Evolutionary conservation across 2,888 invertebrate genomes (phyloP).

Genomic region (Polietes domitor): DNA sequence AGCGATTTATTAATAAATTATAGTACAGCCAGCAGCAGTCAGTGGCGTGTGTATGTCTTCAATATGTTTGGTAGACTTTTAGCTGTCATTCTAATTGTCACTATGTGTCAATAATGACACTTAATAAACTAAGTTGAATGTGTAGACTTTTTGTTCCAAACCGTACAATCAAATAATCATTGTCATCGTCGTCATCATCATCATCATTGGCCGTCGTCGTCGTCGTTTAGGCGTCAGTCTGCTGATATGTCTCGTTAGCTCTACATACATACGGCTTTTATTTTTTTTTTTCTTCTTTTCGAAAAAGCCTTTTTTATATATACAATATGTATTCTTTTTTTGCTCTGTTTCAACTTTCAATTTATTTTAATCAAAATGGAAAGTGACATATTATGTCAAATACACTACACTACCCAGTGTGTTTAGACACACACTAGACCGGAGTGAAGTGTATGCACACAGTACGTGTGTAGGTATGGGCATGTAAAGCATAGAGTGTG

Average conservation of each 20-base stretch:
- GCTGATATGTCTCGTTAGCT: constrained; percentile 56
- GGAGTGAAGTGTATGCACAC: neutral
- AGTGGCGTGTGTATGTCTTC: too few relatives aligned
- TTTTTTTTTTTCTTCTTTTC: constrained; percentile 12
- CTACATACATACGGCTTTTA: constrained; percentile 30
- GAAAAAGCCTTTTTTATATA: too few relatives aligned
- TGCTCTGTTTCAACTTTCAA: constrained; percentile 64
- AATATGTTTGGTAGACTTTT: constrained; percentile 65
- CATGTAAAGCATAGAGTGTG: constrained; percentile 2
- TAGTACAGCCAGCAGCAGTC: too few relatives aligned
- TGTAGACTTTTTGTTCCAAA: constrained; percentile 15
- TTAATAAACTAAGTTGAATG: constrained; percentile 66
- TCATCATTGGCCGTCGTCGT: neutral
- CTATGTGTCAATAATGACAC: constrained; percentile 68
- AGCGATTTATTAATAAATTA: constrained; percentile 45
- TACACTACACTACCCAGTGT: constrained; percentile 57
- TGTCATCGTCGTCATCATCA: constrained; percentile 53
- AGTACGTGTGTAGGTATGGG: neutral
- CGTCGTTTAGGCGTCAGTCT: constrained; percentile 66
- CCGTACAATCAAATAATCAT: constrained; percentile 63
- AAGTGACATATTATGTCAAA: constrained; percentile 70
- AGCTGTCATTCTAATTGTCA: constrained; percentile 68
- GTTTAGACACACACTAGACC: constrained; percentile 39
- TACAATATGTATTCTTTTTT: constrained; percentile 36
- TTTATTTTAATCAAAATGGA: constrained; percentile 70